phyloP scores from a whole-genome alignment of 2,888 invertebrate genomes.

The Parnassius orleans region DNA sequence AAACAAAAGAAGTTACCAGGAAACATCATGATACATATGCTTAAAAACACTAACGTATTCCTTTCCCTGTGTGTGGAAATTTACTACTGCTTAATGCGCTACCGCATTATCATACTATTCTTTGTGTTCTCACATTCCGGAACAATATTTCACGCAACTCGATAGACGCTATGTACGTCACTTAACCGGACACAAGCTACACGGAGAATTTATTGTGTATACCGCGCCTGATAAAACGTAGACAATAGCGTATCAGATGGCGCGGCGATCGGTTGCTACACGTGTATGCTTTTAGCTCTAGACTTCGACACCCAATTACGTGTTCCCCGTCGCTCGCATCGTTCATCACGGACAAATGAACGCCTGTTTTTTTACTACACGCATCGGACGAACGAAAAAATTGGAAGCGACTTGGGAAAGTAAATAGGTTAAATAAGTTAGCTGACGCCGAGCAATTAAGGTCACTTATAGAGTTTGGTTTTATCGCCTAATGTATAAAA shows the following conservation, averaged over 20 bases:
- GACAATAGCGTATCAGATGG: conserved; percentile 73
- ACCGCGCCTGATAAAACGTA: conserved; percentile 66
- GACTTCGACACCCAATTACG: conserved; percentile 77
- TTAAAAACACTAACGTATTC: no score
- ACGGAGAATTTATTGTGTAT: conserved; percentile 74
- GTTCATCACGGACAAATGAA: conserved; percentile 72
- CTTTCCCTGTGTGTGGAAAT: no score
- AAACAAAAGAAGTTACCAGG: neutral
- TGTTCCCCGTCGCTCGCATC: conserved; percentile 53
- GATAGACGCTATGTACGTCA: conserved; percentile 44
- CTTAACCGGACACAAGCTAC: conserved; percentile 56
- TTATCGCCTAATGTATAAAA: neutral
- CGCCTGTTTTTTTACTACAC: conserved; percentile 54
- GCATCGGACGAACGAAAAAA: conserved; percentile 23
- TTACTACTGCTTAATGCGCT: conserved; percentile 33
- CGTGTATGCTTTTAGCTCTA: conserved; percentile 76
- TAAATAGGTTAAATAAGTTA: conserved; percentile 12
- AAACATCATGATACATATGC: neutral
- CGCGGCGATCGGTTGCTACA: conserved; percentile 57
- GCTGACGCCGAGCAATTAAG: conserved; percentile 10
- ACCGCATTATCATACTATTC: conserved; percentile 61
- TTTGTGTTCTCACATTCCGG: conserved; percentile 72
- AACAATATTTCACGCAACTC: conserved; percentile 49
- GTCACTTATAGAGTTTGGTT: conserved; percentile 6
- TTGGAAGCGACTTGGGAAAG: conserved; percentile 8